Evolutionary conservation across 2,113 vertebrate genomes (phyloP), one percentile per base, ranked within the genome.

Genomic region (Periophthalmodon schlosseri): DNA sequence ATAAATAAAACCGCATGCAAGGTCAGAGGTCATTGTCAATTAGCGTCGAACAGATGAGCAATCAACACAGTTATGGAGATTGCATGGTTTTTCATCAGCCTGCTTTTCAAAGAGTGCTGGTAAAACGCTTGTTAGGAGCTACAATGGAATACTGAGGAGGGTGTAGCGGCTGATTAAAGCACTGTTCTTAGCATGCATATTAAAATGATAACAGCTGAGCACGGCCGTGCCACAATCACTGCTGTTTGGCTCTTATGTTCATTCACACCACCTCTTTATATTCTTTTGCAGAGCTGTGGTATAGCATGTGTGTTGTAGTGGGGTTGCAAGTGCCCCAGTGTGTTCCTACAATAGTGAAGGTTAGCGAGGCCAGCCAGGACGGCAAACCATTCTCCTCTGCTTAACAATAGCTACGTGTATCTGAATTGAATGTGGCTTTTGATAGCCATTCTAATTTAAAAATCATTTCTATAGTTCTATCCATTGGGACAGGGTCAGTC

Each of bases 361-460:
- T 93, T 88, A 90, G 82, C 68, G 75, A 80, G 88, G 88, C 85
- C 90, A 88, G 80, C 83, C 86, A 84, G 86, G 84, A 84, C 67
- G 80, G 82, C 23, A 28, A 90, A 73, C 86, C 86, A 90, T 93
- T 91, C 88, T 90, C 82, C 84, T 88, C 79, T 84, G 70, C 82
- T 75, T 90, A 88, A 92, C 90, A 93, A 93, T 90, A 74, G 88
- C 80, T 82, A 79, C 84, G 88, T 90, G 86, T 89, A 88, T 87
- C 70, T 74, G 86, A 89, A 85, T 66, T 90, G 87, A 88, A 89
- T 89, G 83, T 83, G 80, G 85, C 88, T 60, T 60, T 60, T 60
- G 57, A 60, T 60, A 60, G 57, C 57, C 90, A 83, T 86, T 90
- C 84, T 85, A 88, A 93, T 88, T 91, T 83, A 80, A 87, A 89